Evolutionary conservation across 2,888 invertebrate genomes (phyloP).

Genomic region (Oscheius myriophilus): DNA sequence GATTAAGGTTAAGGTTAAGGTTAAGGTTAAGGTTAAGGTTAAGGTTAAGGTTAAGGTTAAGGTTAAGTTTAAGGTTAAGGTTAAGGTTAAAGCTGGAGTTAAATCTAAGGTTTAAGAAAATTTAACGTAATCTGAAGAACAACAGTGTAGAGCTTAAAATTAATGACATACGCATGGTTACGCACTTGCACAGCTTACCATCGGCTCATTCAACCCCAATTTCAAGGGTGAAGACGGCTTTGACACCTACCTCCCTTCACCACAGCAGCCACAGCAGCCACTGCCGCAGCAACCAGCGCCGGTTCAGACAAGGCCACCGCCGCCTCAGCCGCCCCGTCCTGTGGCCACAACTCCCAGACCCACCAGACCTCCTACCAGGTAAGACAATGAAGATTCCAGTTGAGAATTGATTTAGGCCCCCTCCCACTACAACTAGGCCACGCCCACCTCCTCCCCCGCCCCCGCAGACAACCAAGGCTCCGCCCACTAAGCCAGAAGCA

Average conservation of each 20-base stretch:
- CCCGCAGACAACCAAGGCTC: slow-evolving; percentile 29
- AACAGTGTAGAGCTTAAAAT: too few relatives aligned
- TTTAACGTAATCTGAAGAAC: too few relatives aligned
- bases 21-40: too few relatives aligned
- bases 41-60: too few relatives aligned
- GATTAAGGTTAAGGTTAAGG: too few relatives aligned
- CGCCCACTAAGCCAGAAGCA: slow-evolving; percentile 26
- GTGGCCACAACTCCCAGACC: slow-evolving; percentile 33
- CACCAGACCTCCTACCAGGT: slow-evolving; percentile 18
- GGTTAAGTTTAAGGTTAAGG: too few relatives aligned
- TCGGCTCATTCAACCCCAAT: not conserved
- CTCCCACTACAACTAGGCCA: slow-evolving; percentile 36
- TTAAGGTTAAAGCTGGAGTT: too few relatives aligned
- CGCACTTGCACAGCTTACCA: too few relatives aligned
- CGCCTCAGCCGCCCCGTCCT: slow-evolving; percentile 29
- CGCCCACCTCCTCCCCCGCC: slow-evolving; percentile 15
- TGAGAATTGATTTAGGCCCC: slow-evolving; percentile 20
- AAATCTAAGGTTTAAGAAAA: too few relatives aligned
- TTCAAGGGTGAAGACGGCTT: slow-evolving; percentile 26
- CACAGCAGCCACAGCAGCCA: slow-evolving; percentile 24
- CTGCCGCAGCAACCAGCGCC: slow-evolving; percentile 19
- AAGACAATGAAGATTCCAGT: not conserved
- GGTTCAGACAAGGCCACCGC: slow-evolving; percentile 9
- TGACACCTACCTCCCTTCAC: slow-evolving; percentile 25
- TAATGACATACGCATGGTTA: too few relatives aligned